Percentiles rank a stretch among this genome's conserved stretches.
phyloP scores from a whole-genome alignment of 2,888 invertebrate genomes.

The Tuta absoluta region DNA sequence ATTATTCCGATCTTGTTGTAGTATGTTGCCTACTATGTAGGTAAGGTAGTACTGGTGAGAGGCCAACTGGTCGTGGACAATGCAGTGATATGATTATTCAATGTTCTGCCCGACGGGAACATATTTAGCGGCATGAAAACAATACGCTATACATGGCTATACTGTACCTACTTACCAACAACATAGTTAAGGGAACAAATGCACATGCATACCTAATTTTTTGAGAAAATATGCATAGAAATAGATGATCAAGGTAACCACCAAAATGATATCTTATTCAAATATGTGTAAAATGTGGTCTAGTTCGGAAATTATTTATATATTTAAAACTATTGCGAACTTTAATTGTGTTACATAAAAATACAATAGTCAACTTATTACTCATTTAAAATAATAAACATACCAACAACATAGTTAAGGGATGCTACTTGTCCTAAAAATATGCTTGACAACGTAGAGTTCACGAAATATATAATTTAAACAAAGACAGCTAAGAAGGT shows the following conservation, averaged over 20 bases:
- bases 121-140: background rate
- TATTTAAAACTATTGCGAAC: too few relatives aligned
- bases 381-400: too few relatives aligned
- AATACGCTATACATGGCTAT: background rate
- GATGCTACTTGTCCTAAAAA: too few relatives aligned
- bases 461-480: too few relatives aligned
- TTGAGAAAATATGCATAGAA: conserved; percentile 21
- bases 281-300: conserved; percentile 44
- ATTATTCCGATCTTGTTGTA: conserved; percentile 60
- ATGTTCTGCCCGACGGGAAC: background rate
- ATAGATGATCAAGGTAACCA: background rate
- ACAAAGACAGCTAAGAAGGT: background rate
- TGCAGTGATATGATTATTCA: conserved; percentile 19
- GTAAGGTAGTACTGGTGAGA: background rate
- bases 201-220: conserved; percentile 26
- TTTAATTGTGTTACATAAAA: too few relatives aligned
- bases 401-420: too few relatives aligned
- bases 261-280: conserved; percentile 36
- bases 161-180: background rate
- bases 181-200: too few relatives aligned
- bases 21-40: background rate
- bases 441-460: too few relatives aligned
- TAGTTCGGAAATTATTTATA: conserved; percentile 63
- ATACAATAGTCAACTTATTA: too few relatives aligned
- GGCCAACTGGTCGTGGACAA: conserved; percentile 16